Conservation (phyloP, 2,888 invertebrate genomes). For the Coenonympha glycerion region DNA sequence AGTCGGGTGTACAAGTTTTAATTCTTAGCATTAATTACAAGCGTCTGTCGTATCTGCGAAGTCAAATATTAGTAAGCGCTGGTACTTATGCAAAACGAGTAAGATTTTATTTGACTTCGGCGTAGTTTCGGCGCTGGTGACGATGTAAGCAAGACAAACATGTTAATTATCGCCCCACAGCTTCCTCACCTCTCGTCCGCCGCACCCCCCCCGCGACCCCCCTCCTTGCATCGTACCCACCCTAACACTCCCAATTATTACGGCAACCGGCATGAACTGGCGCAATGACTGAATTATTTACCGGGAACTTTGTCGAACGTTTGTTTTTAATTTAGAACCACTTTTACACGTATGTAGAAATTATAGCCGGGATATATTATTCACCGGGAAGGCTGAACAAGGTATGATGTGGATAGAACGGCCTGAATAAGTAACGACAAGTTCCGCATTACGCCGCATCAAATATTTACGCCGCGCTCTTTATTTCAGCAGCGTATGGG, state of each 20-base stretch:
- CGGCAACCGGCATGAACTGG: constrained; percentile 36
- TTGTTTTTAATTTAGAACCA: constrained; percentile 56
- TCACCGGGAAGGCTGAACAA: constrained; percentile 37
- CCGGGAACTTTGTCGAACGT: constrained; percentile 52
- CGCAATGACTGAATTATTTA: constrained; percentile 54
- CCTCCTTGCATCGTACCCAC: constrained; percentile 20
- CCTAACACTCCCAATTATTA: constrained; percentile 40
- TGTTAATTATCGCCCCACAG: constrained; percentile 63
- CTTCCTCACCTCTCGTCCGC: constrained; percentile 18
- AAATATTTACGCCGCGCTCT: constrained; percentile 33
- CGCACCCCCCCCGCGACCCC: constrained; percentile 1
- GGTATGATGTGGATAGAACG: constrained; percentile 38
- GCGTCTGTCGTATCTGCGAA: constrained; percentile 49
- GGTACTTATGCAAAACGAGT: constrained; percentile 68
- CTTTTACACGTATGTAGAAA: constrained; percentile 40
- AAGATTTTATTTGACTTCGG: constrained; percentile 72
- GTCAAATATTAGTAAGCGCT: constrained; percentile 60
- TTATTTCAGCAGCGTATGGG: constrained; percentile 29
- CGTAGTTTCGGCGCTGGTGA: constrained; percentile 69
- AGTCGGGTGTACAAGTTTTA: constrained; percentile 53
- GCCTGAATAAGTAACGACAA: constrained; percentile 40
- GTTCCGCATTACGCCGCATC: constrained; percentile 37
- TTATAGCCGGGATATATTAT: constrained; percentile 43
- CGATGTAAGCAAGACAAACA: constrained; percentile 75
- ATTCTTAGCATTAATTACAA: constrained; percentile 67